Evolutionary conservation across 23 tunicate species (phyloP), one percentile per base, ranked within the genome.

Genomic region (Phallusia fumigata): DNA sequence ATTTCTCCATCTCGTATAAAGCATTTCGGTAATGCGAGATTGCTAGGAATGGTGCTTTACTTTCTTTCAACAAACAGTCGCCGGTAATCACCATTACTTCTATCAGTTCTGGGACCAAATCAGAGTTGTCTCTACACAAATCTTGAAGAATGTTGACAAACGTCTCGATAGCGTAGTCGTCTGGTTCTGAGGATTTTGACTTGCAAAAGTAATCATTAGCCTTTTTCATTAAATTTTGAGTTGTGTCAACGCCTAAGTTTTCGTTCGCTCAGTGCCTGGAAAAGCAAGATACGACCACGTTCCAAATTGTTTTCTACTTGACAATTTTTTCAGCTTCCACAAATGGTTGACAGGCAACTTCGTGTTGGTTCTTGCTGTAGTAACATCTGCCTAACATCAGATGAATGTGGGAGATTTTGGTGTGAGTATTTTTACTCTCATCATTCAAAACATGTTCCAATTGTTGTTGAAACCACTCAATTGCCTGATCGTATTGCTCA

Each of bases 301-400:
- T 11, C 26, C 26, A 58, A 13, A 5, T 24, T 2, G 16, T 58
- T 24, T 58, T 22, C 28, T 24, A 6, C 69, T 58, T 13, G 15
- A 58, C 69, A 58, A 58, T 22, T 58, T 21, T 22, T 58, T 58
- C 69, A 13, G 69, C 69, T 58, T 58, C 28, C 13, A 21, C 28
- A 24, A 58, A 58, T 6, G 8, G 16, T 22, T 13, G 28, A 2
- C 69, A 6, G 28, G 69, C 69, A 22, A 21, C 28, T 1, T 58
- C 69, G 28, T 58, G 28, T 24, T 24, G 26, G 16, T 22, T 58
- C 28, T 58, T 58, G 69, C 69, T 58, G 69, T 6, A 58, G 28
- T 58, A 58, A 58, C 69, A 58, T 58, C 69, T 58, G 15, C 69
- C 69, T 21, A 58, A 24, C 69, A 58, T 58, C 69, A 58, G 3